These are phyloP conservation scores for Naja naja DNA, from an alignment of 2,113 vertebrate genomes.

Conservation along the genomic window DNA sequence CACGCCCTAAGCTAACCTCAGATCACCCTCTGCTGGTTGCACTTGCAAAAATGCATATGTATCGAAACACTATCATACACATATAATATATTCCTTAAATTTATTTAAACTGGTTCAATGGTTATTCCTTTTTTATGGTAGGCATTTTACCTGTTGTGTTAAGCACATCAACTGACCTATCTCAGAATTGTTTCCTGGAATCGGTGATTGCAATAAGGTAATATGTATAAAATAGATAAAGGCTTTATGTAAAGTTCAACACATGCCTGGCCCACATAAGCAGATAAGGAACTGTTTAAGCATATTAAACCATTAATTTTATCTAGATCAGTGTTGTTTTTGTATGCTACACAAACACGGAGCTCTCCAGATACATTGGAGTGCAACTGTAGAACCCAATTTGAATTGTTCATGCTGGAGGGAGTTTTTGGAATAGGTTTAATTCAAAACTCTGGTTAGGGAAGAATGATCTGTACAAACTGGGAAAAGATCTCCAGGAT, in stretches of 20 bases:
- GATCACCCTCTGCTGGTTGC: conserved; percentile 26
- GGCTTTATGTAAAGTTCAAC: neutral
- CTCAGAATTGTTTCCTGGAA: neutral
- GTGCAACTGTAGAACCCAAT: neutral
- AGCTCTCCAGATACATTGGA: neutral
- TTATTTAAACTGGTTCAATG: neutral
- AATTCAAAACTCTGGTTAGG: neutral
- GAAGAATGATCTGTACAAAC: neutral
- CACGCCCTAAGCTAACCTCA: neutral
- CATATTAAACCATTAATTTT: neutral
- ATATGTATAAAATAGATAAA: neutral
- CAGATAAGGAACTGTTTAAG: neutral
- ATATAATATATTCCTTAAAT: neutral
- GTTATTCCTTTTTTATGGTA: neutral
- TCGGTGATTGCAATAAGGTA: neutral
- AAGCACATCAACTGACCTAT: neutral
- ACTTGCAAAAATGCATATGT: neutral
- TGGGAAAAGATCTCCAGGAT: neutral
- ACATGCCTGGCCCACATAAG: neutral
- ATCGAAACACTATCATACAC: neutral
- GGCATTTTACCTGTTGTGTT: neutral
- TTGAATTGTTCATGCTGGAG: neutral
- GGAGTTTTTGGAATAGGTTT: neutral
- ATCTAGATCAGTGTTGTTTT: neutral
- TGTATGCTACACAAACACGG: neutral